Percentiles rank a stretch among this genome's conserved stretches.
phyloP scores from a whole-genome alignment of 1,140 invertebrate genomes.

The Radopholus similis region DNA sequence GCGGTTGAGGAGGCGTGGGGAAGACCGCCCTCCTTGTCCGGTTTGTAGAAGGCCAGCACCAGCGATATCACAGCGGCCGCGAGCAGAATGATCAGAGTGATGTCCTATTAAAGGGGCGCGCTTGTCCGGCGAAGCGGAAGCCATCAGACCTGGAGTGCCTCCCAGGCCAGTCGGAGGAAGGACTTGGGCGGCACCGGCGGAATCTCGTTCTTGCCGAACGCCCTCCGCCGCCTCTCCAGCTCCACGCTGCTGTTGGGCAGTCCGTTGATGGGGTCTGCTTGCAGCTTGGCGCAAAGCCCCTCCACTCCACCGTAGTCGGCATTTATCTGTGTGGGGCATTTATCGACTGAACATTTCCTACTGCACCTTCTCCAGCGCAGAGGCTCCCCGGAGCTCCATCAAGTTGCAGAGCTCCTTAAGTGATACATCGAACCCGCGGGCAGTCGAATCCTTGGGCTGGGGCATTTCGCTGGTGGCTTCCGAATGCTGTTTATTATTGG shows the following conservation, averaged over 20 bases:
- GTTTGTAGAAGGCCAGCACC: constrained; percentile 84
- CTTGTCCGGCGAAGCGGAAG: neutral
- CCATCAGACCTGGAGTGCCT: constrained; percentile 76
- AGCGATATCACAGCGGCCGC: constrained; percentile 74
- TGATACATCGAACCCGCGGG: constrained; percentile 26
- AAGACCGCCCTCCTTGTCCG: constrained; percentile 57
- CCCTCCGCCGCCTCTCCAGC: constrained; percentile 81
- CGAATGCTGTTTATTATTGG: too few species aligned
- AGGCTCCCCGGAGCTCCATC: constrained; percentile 42
- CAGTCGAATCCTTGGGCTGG: too few species aligned
- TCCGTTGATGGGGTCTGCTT: constrained; percentile 94
- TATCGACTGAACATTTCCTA: neutral
- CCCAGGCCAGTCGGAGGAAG: constrained; percentile 95
- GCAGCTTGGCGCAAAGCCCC: constrained; percentile 83
- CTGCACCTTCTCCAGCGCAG: constrained; percentile 45
- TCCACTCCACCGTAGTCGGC: constrained; percentile 66
- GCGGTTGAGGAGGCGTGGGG: neutral
- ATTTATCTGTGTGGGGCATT: constrained; percentile 51
- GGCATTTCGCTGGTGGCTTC: neutral
- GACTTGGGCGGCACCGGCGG: constrained; percentile 98
- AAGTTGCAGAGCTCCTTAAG: constrained; percentile 30
- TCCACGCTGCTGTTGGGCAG: constrained; percentile 71
- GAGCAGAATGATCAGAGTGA: constrained; percentile 84
- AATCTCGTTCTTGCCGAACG: constrained; percentile 94
- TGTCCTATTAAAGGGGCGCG: constrained; percentile 71